Percentiles rank a stretch among this genome's conserved stretches.
Evolutionary conservation across 2,888 invertebrate species (phyloP).

Genomic region (Nesidiocoris tenuis): DNA sequence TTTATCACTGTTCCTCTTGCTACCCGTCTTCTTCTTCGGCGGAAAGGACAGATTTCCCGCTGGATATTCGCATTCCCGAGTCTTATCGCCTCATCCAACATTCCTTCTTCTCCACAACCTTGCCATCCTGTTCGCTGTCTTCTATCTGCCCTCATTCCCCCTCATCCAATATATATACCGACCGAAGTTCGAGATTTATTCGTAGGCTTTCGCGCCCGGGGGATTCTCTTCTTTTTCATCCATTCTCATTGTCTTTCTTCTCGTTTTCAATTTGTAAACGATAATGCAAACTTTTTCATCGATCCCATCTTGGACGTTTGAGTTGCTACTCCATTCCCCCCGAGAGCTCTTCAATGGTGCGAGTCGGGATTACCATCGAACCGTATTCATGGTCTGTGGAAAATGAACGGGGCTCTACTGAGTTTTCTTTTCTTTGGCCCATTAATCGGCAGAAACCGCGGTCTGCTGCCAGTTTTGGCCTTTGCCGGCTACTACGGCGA

Average conservation of each 20-base stretch:
- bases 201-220: not conserved
- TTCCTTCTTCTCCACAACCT: slow-evolving; percentile 2
- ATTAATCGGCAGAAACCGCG: too few species aligned
- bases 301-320: not conserved
- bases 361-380: not conserved
- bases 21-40: not conserved
- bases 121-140: not conserved
- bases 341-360: too few species aligned
- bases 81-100: slow-evolving; percentile 32
- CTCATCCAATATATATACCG: slow-evolving; percentile 4
- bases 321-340: too few species aligned
- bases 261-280: slow-evolving; percentile 7
- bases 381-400: too few species aligned
- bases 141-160: not conserved
- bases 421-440: too few species aligned
- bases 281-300: slow-evolving; percentile 1
- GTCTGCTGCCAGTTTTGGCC: too few species aligned
- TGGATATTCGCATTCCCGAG: slow-evolving; percentile 25
- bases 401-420: too few species aligned
- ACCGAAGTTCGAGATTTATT: slow-evolving; percentile 7
- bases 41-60: slow-evolving; percentile 32
- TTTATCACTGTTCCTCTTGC: slow-evolving; percentile 2
- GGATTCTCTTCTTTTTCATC: not conserved
- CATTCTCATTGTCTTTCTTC: not conserved
- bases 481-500: too few species aligned